Evolutionary conservation across 2,113 vertebrate species (phyloP).

Genomic region (Thomomys bottae): DNA sequence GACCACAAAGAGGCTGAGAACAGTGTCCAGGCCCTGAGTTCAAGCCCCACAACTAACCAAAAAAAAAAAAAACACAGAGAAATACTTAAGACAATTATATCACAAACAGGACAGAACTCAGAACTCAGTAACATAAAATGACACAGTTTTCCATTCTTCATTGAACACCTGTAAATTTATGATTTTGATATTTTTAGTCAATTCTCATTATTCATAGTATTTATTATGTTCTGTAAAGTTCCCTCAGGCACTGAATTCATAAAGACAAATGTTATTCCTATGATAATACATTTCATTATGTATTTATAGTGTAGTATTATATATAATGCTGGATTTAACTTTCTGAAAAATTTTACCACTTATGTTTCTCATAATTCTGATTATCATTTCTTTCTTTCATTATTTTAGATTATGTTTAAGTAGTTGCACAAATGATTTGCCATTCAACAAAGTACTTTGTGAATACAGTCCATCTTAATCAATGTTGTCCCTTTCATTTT

Average conservation of each 20-base stretch:
- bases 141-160: neutral
- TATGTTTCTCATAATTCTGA: neutral
- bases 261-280: neutral
- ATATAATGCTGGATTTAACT: neutral
- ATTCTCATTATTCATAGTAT: too few species aligned
- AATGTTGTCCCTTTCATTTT: too few species aligned
- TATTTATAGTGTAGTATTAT: constrained; percentile 1
- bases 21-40: too few species aligned
- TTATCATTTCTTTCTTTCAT: neutral
- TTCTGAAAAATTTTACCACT: constrained; percentile 1
- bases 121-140: neutral
- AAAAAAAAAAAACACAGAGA: too few species aligned
- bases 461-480: too few species aligned
- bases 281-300: neutral
- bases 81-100: neutral
- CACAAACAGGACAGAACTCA: neutral
- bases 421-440: too few species aligned
- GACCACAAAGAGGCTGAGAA: too few species aligned
- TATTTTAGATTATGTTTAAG: too few species aligned
- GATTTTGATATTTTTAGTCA: too few species aligned
- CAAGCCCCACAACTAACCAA: too few species aligned
- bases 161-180: neutral
- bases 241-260: neutral
- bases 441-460: too few species aligned
- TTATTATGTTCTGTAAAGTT: neutral